Conservation (phyloP, 2,888 invertebrate species). For the Eucriotettix oculatus region DNA sequence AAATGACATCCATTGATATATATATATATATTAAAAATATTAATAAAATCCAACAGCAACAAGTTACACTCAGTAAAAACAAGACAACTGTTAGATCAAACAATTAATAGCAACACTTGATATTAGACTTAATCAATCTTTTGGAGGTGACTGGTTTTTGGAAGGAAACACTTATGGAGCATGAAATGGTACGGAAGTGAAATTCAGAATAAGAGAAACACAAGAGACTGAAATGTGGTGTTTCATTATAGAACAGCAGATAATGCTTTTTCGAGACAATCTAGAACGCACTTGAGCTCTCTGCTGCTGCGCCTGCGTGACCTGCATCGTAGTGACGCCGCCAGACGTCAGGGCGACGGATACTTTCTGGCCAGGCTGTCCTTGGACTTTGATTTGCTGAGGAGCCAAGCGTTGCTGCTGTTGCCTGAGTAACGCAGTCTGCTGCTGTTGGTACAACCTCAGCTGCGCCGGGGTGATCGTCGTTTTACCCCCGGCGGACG, state of each 20-base stretch:
- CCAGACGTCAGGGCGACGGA: slow-evolving; percentile 23
- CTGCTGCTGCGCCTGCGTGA: slow-evolving; percentile 17
- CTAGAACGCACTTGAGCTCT: slow-evolving; percentile 13
- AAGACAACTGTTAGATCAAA: no score
- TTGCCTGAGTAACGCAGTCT: slow-evolving; percentile 20
- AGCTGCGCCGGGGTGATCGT: slow-evolving; percentile 36
- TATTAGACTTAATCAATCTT: no score
- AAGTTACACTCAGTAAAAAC: no score
- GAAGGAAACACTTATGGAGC: no score
- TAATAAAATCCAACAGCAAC: neutral
- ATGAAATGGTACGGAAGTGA: no score
- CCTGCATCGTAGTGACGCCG: slow-evolving; percentile 15
- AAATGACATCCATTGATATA: neutral
- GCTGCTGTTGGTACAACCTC: slow-evolving; percentile 46
- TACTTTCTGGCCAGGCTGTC: slow-evolving; percentile 21
- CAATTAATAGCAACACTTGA: no score
- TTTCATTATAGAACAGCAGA: no score
- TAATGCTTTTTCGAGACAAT: no score
- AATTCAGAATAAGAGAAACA: no score
- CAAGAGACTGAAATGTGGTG: no score
- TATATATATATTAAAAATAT: neutral
- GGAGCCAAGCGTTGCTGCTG: slow-evolving; percentile 15
- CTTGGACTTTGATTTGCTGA: slow-evolving; percentile 12
- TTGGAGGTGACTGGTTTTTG: no score
- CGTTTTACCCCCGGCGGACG: slow-evolving; percentile 30